Evolutionary conservation across 2,888 invertebrate species (phyloP).

Genomic region (Drosophila neonasuta): DNA sequence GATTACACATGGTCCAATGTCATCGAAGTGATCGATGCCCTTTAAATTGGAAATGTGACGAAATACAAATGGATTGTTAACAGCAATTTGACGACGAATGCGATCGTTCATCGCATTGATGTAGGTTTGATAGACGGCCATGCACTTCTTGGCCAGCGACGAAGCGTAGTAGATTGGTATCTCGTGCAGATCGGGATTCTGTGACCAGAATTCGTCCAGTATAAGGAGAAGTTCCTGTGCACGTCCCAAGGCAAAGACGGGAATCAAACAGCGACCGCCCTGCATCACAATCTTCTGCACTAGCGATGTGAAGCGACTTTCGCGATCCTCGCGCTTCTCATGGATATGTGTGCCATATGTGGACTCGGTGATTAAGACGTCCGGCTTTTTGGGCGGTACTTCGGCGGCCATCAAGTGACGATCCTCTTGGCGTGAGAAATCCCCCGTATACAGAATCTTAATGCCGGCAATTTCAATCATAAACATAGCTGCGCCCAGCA

Average conservation of each 20-base stretch:
- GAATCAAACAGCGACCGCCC: constrained; percentile 99
- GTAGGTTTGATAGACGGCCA: constrained; percentile 99
- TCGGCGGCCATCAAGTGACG: constrained; percentile 99
- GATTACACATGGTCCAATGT: constrained; percentile 99
- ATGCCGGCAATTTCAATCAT: constrained; percentile 99
- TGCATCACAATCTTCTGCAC: constrained; percentile 97
- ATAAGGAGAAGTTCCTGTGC: constrained; percentile 98
- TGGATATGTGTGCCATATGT: constrained; percentile 99
- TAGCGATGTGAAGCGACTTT: constrained; percentile 94
- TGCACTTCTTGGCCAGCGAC: constrained; percentile 99
- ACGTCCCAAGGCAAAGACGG: constrained; percentile 98
- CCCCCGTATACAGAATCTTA: constrained; percentile 97
- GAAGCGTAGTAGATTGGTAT: constrained; percentile 99
- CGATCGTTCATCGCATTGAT: constrained; percentile 99
- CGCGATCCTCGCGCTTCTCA: constrained; percentile 98
- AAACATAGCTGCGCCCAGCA: constrained; percentile 99
- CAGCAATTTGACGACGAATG: constrained; percentile 97
- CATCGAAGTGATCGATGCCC: constrained; percentile 99
- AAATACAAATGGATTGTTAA: constrained; percentile 99
- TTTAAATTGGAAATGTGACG: constrained; percentile 97
- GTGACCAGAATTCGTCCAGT: constrained; percentile 98
- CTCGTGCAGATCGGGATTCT: constrained; percentile 91
- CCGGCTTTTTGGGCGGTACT: constrained; percentile 97
- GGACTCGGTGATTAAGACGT: constrained; percentile 98
- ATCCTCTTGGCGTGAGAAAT: constrained; percentile 99